Percentiles rank a stretch among this genome's conserved stretches.
Evolutionary conservation across 2,888 invertebrate genomes (phyloP).

Genomic region (Rutpela maculata): DNA sequence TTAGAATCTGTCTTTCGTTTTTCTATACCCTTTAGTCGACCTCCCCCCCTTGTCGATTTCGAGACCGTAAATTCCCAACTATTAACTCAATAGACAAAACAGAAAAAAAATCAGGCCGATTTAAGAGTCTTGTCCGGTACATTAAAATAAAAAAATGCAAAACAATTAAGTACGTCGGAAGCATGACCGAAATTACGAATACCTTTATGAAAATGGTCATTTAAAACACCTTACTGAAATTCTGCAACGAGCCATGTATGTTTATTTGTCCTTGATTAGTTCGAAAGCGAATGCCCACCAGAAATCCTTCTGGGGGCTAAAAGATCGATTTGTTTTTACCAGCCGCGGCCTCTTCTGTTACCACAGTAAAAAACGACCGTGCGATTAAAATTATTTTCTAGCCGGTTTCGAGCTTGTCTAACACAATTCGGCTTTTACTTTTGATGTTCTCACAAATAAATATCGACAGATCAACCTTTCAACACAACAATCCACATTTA

Average conservation of each 20-base stretch:
- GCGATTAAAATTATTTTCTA: conserved; percentile 45
- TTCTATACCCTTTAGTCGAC: no score
- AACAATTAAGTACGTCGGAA: no score
- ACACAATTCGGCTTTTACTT: conserved; percentile 64
- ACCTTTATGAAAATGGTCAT: background rate
- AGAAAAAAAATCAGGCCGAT: no score
- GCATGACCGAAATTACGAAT: no score
- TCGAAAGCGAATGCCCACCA: conserved; percentile 22
- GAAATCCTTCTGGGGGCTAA: conserved; percentile 18
- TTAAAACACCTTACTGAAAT: background rate
- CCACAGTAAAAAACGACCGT: conserved; percentile 40
- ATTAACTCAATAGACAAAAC: no score
- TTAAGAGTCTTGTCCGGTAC: no score
- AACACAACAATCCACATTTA: conserved; percentile 46
- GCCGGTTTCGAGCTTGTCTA: conserved; percentile 59
- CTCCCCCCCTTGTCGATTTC: no score
- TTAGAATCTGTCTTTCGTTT: no score
- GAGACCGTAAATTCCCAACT: no score
- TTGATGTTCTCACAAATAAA: conserved; percentile 59
- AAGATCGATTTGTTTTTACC: conserved; percentile 43
- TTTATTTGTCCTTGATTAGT: conserved; percentile 33
- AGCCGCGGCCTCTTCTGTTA: conserved; percentile 24
- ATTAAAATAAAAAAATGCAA: no score
- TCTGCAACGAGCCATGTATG: background rate
- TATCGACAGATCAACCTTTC: conserved; percentile 54